Conservation (phyloP, 2,888 invertebrate species). For the Lepidocyrtinus sp. region DNA sequence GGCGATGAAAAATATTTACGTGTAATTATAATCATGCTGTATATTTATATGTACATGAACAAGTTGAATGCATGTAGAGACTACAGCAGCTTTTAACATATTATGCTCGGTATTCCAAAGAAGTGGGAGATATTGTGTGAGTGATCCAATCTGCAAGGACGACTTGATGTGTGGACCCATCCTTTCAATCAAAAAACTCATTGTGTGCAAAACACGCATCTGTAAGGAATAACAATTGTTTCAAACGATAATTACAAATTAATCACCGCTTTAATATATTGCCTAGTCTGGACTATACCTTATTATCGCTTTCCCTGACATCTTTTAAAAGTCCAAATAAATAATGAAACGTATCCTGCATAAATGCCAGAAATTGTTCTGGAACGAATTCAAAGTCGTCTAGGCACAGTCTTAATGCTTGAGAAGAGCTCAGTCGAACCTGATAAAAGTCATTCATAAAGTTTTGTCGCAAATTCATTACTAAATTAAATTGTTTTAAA, state of each 20-base stretch:
- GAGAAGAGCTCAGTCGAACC: slow-evolving; percentile 88
- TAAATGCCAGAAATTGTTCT: slow-evolving; percentile 87
- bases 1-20: no score
- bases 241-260: slow-evolving; percentile 15
- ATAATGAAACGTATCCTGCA: slow-evolving; percentile 84
- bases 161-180: slow-evolving; percentile 84
- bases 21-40: no score
- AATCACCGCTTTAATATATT: neutral
- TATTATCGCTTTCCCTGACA: slow-evolving; percentile 92
- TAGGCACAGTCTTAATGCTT: slow-evolving; percentile 86
- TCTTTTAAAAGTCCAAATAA: slow-evolving; percentile 89
- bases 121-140: slow-evolving; percentile 87
- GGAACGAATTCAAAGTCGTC: slow-evolving; percentile 94
- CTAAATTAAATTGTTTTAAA: neutral
- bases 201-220: slow-evolving; percentile 92
- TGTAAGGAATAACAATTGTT: slow-evolving; percentile 72
- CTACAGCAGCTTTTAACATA: slow-evolving; percentile 92
- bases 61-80: slow-evolving; percentile 88
- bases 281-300: slow-evolving; percentile 74
- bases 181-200: slow-evolving; percentile 91
- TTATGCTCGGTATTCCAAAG: slow-evolving; percentile 90
- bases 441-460: slow-evolving; percentile 54
- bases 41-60: slow-evolving; percentile 85
- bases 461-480: neutral
- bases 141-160: slow-evolving; percentile 77